Evolutionary conservation across 2,888 invertebrate genomes (phyloP).

Genomic region (Rhagonycha fulva): DNA sequence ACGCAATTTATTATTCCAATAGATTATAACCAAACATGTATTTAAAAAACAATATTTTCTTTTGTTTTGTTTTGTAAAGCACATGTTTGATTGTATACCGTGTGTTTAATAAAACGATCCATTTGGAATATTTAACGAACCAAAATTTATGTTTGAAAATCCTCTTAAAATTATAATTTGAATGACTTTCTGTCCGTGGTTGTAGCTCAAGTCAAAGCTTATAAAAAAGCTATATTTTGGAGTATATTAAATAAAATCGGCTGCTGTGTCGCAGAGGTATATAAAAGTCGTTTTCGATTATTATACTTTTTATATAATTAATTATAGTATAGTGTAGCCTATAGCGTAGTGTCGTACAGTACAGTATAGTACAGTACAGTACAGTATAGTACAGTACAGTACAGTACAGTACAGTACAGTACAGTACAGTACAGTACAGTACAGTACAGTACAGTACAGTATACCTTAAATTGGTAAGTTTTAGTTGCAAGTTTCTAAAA

Average conservation of each 20-base stretch:
- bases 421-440: no score
- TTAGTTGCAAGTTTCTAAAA: no score
- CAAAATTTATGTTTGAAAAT: not conserved
- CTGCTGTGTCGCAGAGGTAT: not conserved
- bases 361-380: no score
- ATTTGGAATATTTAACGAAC: not conserved
- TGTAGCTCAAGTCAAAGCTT: not conserved
- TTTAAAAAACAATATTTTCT: not conserved
- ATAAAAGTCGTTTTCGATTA: no score
- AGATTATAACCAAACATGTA: constrained; percentile 24
- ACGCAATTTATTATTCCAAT: constrained; percentile 26
- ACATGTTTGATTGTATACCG: constrained; percentile 26
- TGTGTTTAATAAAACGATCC: not conserved
- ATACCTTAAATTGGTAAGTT: no score
- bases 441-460: no score
- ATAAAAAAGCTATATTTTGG: not conserved
- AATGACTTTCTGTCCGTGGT: not conserved
- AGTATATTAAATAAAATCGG: not conserved
- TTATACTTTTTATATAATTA: no score
- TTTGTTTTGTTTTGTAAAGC: not conserved
- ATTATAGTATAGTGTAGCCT: no score
- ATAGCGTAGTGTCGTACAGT: no score
- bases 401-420: no score
- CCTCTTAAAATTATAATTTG: no score
- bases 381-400: no score